Evolutionary conservation across 2,888 invertebrate species (phyloP).

Genomic region (Antheraea assamensis): DNA sequence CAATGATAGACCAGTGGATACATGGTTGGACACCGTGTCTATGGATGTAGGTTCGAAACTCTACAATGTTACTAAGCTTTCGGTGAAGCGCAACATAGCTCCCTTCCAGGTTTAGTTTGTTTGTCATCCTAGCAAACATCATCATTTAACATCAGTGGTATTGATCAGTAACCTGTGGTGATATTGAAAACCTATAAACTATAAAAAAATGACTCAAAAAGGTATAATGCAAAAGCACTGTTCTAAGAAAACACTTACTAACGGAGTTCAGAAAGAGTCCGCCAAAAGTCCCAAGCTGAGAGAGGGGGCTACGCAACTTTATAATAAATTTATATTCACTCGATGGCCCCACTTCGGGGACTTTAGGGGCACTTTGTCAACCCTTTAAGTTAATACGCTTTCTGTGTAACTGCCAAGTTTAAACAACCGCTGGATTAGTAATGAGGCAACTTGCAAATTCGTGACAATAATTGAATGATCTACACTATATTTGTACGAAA

Average conservation of each 20-base stretch:
- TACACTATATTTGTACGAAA: neutral
- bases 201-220: neutral
- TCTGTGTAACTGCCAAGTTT: constrained; percentile 26
- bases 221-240: neutral
- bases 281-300: constrained; percentile 13
- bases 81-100: too few species aligned
- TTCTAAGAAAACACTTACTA: neutral
- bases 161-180: too few species aligned
- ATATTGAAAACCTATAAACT: too few species aligned
- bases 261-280: neutral
- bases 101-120: too few species aligned
- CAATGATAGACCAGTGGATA: too few species aligned
- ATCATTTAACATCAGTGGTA: too few species aligned
- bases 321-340: constrained; percentile 74
- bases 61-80: too few species aligned
- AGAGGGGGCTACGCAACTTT: constrained; percentile 40
- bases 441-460: constrained; percentile 8
- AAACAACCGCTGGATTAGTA: constrained; percentile 20
- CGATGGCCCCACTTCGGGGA: constrained; percentile 55
- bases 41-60: too few species aligned
- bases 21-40: too few species aligned
- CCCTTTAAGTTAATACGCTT: constrained; percentile 42
- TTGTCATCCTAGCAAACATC: too few species aligned
- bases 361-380: constrained; percentile 49
- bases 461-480: constrained; percentile 6